phyloP scores from a whole-genome alignment of 2,113 vertebrate species.

The Marmota monax region DNA sequence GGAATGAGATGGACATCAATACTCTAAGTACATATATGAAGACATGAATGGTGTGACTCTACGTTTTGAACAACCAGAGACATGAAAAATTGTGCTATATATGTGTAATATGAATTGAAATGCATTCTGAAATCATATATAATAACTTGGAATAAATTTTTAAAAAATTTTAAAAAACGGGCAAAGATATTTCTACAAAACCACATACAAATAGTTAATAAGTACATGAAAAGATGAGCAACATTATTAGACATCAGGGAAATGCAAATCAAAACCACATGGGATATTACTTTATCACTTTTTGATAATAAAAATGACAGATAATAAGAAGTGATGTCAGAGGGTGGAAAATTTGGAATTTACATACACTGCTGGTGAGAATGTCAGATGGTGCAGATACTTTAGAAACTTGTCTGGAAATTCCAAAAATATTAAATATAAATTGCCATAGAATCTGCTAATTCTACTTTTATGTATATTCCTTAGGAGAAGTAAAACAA shows the following conservation, averaged over 20 bases:
- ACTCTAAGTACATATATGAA: too few species aligned
- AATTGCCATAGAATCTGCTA: neutral
- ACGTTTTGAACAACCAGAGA: too few species aligned
- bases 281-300: neutral
- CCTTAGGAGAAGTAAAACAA: neutral
- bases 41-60: too few species aligned
- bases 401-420: neutral
- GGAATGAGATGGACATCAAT: too few species aligned
- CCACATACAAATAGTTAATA: neutral
- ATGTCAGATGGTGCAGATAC: neutral
- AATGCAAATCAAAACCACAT: conserved; percentile 1
- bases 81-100: too few species aligned
- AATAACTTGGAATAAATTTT: too few species aligned
- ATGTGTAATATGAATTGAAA: too few species aligned
- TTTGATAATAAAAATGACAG: neutral
- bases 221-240: neutral
- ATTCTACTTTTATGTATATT: neutral
- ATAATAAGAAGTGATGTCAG: neutral
- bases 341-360: neutral
- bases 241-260: neutral
- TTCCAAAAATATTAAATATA: neutral
- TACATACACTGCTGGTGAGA: neutral
- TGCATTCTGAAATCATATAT: too few species aligned
- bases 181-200: neutral
- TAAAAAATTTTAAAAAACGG: neutral